A percentile compares a stretch with the other conserved stretches of the same genome.
Evolutionary conservation across 2,113 vertebrate species (phyloP).

Genomic region (Erpornis zantholeuca): DNA sequence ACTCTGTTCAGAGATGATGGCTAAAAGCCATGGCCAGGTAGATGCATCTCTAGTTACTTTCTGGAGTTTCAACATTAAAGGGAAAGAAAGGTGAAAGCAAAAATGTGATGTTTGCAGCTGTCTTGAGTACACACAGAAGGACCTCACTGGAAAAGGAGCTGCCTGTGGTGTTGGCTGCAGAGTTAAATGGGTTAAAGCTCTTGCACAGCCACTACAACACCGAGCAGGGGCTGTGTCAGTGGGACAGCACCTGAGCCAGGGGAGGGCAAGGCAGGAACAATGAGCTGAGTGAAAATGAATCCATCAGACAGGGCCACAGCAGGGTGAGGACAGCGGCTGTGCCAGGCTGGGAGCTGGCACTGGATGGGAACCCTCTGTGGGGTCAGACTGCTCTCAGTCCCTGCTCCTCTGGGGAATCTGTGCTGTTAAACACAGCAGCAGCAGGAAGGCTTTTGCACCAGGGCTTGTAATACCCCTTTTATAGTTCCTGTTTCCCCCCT

Average conservation of each 20-base stretch:
- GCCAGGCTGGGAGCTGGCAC: neutral
- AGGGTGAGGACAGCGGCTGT: neutral
- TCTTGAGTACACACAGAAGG: neutral
- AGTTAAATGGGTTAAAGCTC: neutral
- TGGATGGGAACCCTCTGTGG: neutral
- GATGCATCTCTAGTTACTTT: neutral
- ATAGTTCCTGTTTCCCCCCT: neutral
- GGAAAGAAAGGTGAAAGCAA: neutral
- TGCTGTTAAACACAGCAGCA: neutral
- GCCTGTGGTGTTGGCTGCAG: neutral
- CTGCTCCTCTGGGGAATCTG: neutral
- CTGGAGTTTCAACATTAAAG: neutral
- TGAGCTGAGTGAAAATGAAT: neutral
- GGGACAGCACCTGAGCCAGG: neutral
- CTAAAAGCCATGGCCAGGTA: neutral
- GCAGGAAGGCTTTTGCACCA: constrained; percentile 5
- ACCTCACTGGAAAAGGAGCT: neutral
- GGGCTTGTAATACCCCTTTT: neutral
- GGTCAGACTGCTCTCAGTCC: neutral
- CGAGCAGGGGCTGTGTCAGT: neutral
- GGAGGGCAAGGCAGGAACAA: neutral
- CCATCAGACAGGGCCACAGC: neutral
- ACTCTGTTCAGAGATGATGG: neutral
- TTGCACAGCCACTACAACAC: rapidly evolving
- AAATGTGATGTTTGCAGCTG: neutral